phyloP scores from a whole-genome alignment of 2,113 vertebrate species.

The Myotis yumanensis region DNA sequence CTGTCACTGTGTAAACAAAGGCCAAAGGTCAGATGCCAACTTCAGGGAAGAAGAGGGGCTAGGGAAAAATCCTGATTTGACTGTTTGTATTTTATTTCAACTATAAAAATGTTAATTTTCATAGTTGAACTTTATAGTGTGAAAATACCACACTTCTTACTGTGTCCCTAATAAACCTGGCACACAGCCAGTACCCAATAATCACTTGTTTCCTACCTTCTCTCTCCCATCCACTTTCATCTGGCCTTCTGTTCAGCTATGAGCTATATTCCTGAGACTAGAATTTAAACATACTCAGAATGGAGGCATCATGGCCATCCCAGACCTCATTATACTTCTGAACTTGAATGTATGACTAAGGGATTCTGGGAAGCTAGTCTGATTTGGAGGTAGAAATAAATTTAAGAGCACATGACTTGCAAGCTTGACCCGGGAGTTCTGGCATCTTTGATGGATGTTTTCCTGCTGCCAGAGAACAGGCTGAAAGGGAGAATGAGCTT shows the following conservation, averaged over 20 bases:
- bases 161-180: background rate
- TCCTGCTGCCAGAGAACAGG: background rate
- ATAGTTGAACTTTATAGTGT: background rate
- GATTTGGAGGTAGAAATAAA: background rate
- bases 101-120: background rate
- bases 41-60: background rate
- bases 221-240: background rate
- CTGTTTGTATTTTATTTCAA: background rate
- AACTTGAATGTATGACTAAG: background rate
- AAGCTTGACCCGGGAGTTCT: background rate
- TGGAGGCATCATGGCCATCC: background rate
- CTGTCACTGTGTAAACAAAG: background rate
- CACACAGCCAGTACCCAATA: background rate
- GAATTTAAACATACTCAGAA: background rate
- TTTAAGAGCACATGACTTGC: background rate
- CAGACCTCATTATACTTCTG: background rate
- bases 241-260: background rate
- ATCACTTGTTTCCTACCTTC: background rate
- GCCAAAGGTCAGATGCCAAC: background rate
- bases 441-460: background rate
- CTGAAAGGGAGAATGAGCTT: background rate
- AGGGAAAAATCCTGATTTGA: background rate
- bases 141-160: background rate
- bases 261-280: background rate
- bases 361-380: background rate